Base-by-base conservation (phyloP, 2,888 invertebrate species). In the Drosophila borborema region DNA sequence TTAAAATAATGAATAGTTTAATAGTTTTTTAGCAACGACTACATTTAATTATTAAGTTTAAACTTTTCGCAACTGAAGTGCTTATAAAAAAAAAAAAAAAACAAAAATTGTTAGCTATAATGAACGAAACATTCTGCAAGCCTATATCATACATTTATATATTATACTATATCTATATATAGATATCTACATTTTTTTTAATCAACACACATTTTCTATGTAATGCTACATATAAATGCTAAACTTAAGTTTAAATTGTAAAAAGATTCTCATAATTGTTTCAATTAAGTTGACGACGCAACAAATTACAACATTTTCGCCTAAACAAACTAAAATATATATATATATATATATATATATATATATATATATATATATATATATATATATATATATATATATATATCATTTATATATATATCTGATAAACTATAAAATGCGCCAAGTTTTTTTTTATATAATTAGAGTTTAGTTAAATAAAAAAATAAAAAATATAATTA, bases 241-340 rank as follows among this genome's bases (percentile, higher is more conserved):
- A 69, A 69, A 38, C 43, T 53, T 84, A 89, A 89, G 79, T 73
- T 79, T 88, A 89, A 81, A 88, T 89, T 86, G 90, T 86, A 86
- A 90, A 90, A 86, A 86, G 86, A 86, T 90, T 86, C 86, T 86
- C 86, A 86, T 86, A 80, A 81, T 65, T 86, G 82, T 89, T 86
- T 74, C 74, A 73, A 66, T 73, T 89, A 83, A 82, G 81, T 67
- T 71, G 58, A 67, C 56, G 64, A 77, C 59, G 60, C 67, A 59
- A 59, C 58, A 56, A 74, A 73, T 67, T 54, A 53, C 74, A 61
- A 62, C 36, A 69, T 70, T 68, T 55, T 23, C 38, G 34, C 54
- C 28, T 51, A 40, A 40, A 40, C 40, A 40, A 40, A 23, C 72
- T 43, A 16, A n/a, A n/a, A n/a, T n/a, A n/a, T n/a, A n/a, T n/a